phyloP scores from a whole-genome alignment of 2,888 invertebrate genomes.

The Megastigmus dorsalis region DNA sequence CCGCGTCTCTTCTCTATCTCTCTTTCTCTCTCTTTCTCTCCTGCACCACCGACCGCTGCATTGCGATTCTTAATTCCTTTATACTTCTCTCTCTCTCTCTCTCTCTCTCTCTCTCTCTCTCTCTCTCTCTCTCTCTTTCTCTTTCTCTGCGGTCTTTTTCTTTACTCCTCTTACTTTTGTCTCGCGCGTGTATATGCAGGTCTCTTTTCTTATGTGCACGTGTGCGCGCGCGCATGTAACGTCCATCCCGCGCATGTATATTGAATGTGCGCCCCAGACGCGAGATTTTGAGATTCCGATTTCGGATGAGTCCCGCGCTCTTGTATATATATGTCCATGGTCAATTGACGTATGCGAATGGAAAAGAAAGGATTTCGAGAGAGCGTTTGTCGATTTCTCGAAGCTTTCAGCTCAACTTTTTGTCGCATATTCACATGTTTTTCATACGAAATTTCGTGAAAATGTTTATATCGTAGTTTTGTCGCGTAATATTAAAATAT shows the following conservation, averaged over 20 bases:
- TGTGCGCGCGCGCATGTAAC: background rate
- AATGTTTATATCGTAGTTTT: no score
- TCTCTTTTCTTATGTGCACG: background rate
- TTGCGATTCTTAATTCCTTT: constrained; percentile 39
- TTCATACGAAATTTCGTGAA: no score
- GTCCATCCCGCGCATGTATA: background rate
- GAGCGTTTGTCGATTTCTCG: no score
- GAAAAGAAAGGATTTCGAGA: background rate
- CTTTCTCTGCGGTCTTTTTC: background rate
- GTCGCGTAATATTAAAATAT: no score
- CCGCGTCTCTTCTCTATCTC: background rate
- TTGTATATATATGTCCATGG: no score
- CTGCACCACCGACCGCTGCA: background rate
- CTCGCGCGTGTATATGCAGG: constrained; percentile 3
- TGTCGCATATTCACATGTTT: no score
- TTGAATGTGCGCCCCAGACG: background rate
- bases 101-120: background rate
- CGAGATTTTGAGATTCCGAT: constrained; percentile 12
- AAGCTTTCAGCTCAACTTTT: no score
- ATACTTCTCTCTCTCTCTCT: constrained; percentile 5
- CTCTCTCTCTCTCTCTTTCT: background rate
- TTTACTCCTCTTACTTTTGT: constrained; percentile 21
- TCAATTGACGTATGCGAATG: no score
- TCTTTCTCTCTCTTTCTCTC: background rate
- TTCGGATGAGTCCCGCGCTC: background rate